Base-by-base conservation (phyloP, 2,888 invertebrate genomes). In the Artemia sinica region DNA sequence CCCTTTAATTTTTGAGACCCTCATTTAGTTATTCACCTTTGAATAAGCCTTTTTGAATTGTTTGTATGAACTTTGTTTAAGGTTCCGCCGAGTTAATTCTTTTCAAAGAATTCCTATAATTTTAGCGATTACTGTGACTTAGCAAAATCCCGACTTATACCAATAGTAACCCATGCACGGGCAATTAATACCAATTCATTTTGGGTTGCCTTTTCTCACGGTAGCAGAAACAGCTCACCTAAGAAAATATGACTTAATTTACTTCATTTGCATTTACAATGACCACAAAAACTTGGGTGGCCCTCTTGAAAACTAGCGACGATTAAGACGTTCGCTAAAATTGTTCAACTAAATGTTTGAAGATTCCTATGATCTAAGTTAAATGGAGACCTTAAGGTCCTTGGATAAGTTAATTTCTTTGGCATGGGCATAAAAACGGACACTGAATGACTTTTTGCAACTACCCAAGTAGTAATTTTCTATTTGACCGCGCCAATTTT, bases 221-320 rank as follows among this genome's bases (percentile, higher is more conserved):
- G 63, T 58, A 58, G 63, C 63, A n/a, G 63, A 58, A 58, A 28
- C 63, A 58, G 63, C 28, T 10, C 63, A 58, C n/a, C 41, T n/a
- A 58, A 58, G 14, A 58, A 58, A 58, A 58, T 58, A 58, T 58
- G 63, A 58, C 63, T 58, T 58, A 58, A 58, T 58, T 58, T 58
- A 18, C 63, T 18, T 28, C 63, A 58, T 58, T 58, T 58, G 63
- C 63, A 58, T 58, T 9, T 58, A 28, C 63, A 58, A 58, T 58
- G 63, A 58, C 63, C 63, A 58, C 63, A 58, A 58, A 28, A 18
- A 28, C 28, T 18, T 58, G 63, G 63, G 63, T 58, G 63, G 63
- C 12, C 63, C n/a, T n/a, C 58, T 18, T 58, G n/a, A 58, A 58
- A 7, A 8, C 58, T 14, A 28, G 14, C 63, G 63, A 18, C 63